Evolutionary conservation across 1,140 invertebrate genomes (phyloP), one percentile per base, ranked within the genome.

Genomic region (Eupristina koningsbergeri): DNA sequence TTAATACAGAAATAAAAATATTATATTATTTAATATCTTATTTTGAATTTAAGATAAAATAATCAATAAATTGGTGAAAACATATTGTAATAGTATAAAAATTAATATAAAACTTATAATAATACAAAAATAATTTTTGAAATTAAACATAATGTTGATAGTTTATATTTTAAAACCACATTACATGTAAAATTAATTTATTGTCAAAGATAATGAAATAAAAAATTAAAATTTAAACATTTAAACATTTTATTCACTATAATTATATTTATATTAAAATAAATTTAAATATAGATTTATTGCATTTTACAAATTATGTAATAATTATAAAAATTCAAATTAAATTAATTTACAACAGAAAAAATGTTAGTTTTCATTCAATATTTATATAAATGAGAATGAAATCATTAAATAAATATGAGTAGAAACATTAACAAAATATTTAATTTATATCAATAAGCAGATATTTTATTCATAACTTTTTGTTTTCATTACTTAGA

Each of bases 1-100:
- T 39, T 6, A 71, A 81, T 74, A 74, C 63, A 74, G 11, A 74
- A 81, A 81, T 74, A 74, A 69, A 80, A 71, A 41, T 0, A 71
- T n/a, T 47, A n/a, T 67, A 19, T 79, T 9, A 67, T n/a, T 67
- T 69, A 3, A 79, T 78, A 64, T 41, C 36, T 77, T 61, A 19
- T 19, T 41, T 64, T 78, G 17, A 78, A 41, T 17, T 64, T 1
- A 78, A 63, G 15, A 41, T 71, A 71, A 41, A 71, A 71, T 71
- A 71, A 71, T 71, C 22, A 8, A 67, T 67, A 64, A 34, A 64
- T 69, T 69, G 41, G 39, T 22, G 26, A 19, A 22, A 69, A 9
- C 5, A 69, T 26, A 71, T 71, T 71, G 39, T 41, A 41, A 71
- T 41, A 71, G 39, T 41, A 41, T 41, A 71, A 71, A 41, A 71